A percentile compares a stretch with the other conserved stretches of the same genome.
Evolutionary conservation across 2,113 vertebrate genomes (phyloP).

Genomic region (Eclectus roratus): DNA sequence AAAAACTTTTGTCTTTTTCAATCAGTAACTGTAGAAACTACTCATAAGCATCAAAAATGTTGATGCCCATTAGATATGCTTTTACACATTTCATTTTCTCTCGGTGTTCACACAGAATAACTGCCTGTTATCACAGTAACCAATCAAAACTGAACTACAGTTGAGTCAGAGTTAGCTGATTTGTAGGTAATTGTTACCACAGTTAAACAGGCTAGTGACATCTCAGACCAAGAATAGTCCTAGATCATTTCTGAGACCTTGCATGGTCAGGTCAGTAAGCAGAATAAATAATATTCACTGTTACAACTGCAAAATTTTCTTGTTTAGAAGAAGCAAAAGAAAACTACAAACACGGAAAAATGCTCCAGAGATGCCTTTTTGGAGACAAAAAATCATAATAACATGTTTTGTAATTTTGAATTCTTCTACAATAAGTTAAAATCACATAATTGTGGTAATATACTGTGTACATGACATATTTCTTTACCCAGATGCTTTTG

Average conservation of each 20-base stretch:
- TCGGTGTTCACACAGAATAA: background rate
- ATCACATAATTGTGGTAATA: rapidly evolving
- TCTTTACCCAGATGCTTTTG: background rate
- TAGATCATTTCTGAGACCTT: background rate
- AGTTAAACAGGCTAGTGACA: background rate
- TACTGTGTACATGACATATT: background rate
- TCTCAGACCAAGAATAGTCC: background rate
- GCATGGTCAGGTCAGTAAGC: too few species aligned
- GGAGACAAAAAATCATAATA: background rate
- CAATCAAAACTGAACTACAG: background rate
- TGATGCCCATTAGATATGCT: background rate
- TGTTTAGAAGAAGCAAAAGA: background rate
- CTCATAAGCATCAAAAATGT: background rate
- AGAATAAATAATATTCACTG: background rate
- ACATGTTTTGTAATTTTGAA: background rate
- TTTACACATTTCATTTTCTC: background rate
- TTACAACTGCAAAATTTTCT: background rate
- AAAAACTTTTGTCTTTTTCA: background rate
- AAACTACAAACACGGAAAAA: background rate
- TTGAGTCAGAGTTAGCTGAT: background rate
- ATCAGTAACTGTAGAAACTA: background rate
- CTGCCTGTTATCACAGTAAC: background rate
- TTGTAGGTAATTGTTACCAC: background rate
- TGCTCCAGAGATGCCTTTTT: background rate
- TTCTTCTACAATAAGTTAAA: background rate